Percentiles rank a stretch among this genome's conserved stretches.
Conservation (phyloP, 2,113 vertebrate species). For the Hipposideros armiger region DNA sequence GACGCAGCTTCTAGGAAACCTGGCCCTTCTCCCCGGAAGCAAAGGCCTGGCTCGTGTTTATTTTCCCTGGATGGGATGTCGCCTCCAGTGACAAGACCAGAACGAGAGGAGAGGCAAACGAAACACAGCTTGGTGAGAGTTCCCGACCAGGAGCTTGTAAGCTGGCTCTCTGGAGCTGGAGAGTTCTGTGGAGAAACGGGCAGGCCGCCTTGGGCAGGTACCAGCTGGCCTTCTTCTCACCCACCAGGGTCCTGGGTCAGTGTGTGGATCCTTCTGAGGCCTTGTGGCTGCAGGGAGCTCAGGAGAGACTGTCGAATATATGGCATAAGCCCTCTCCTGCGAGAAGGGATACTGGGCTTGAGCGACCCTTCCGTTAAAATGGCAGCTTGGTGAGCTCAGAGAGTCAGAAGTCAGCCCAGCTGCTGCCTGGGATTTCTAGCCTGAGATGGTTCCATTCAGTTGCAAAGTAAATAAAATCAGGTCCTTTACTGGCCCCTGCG, state of each 20-base stretch:
- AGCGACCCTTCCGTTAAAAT: rapidly evolving
- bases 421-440: background rate
- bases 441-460: background rate
- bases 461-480: background rate
- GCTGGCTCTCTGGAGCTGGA: background rate
- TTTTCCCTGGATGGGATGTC: no score
- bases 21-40: rapidly evolving
- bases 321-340: rapidly evolving
- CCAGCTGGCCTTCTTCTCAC: no score
- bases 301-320: rapidly evolving
- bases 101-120: rapidly evolving
- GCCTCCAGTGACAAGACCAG: background rate
- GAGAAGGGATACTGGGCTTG: rapidly evolving
- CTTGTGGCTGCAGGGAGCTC: rapidly evolving
- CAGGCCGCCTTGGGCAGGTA: rapidly evolving
- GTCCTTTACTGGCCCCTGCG: rapidly evolving
- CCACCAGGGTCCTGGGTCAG: background rate
- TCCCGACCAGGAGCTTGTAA: background rate
- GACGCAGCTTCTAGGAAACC: background rate
- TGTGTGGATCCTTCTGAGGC: background rate
- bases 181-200: background rate
- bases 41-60: background rate
- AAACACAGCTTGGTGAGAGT: rapidly evolving
- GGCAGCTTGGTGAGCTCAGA: rapidly evolving
- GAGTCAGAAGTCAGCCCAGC: rapidly evolving